Percentiles rank a stretch among this genome's conserved stretches.
Evolutionary conservation across 2,113 vertebrate species (phyloP).

Genomic region (Axis porcinus): DNA sequence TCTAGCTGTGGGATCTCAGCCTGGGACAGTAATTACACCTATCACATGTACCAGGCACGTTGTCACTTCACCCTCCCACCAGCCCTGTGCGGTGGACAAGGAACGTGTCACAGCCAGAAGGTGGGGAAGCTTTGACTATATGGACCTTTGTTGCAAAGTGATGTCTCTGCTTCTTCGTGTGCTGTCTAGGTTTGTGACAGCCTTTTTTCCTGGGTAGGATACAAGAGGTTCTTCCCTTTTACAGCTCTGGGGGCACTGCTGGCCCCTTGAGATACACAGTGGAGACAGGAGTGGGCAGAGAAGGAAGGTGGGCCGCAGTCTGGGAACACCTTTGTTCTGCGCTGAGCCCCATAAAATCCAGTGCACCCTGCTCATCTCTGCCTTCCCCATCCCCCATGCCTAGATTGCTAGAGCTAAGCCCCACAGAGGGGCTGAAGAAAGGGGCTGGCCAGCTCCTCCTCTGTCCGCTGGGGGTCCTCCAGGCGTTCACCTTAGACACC

Average conservation of each 20-base stretch:
- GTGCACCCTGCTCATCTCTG: not conserved
- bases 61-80: not conserved
- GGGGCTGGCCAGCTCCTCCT: not conserved
- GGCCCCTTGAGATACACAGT: not conserved
- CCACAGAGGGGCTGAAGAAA: not conserved
- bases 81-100: not conserved
- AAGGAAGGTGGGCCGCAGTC: not conserved
- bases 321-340: not conserved
- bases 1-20: not conserved
- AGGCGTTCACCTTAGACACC: not conserved
- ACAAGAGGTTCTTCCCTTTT: not conserved
- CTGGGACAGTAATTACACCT: not conserved
- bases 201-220: not conserved
- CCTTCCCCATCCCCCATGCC: not conserved
- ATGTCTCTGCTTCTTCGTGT: not conserved
- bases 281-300: not conserved
- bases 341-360: not conserved
- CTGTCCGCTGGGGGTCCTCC: not conserved
- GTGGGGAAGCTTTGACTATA: not conserved
- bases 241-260: accelerated
- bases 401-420: not conserved
- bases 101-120: not conserved
- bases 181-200: not conserved
- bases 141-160: not conserved
- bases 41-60: not conserved